Percentiles rank a stretch among this genome's conserved stretches.
Conservation (phyloP, 2,797 vertebrate genomes). For the Cynodonichthys magdalenae region DNA sequence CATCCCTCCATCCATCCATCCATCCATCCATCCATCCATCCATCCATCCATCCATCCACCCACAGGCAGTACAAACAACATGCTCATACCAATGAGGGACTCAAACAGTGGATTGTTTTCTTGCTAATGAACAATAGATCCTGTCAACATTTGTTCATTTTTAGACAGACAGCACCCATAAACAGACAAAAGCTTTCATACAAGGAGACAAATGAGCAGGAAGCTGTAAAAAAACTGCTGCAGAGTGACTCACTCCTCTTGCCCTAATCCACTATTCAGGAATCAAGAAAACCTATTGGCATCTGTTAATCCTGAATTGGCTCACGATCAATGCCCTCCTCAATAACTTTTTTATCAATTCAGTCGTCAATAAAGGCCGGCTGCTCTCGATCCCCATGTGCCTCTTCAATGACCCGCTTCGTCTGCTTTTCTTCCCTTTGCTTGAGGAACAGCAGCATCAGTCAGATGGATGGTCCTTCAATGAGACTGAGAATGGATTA, state of each 20-base stretch:
- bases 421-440: neutral
- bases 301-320: slow-evolving; percentile 68
- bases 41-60: slow-evolving; percentile 19
- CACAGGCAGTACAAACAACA: slow-evolving; percentile 34
- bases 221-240: slow-evolving; percentile 17
- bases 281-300: slow-evolving; percentile 73
- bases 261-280: slow-evolving; percentile 65
- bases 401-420: slow-evolving; percentile 25
- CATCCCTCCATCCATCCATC: slow-evolving; percentile 11
- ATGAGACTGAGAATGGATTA: neutral
- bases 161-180: slow-evolving; percentile 4
- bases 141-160: slow-evolving; percentile 52
- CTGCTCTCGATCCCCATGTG: slow-evolving; percentile 19
- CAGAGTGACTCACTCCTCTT: slow-evolving; percentile 33
- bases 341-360: slow-evolving; percentile 69
- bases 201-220: slow-evolving; percentile 19
- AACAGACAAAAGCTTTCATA: slow-evolving; percentile 29
- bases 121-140: slow-evolving; percentile 40
- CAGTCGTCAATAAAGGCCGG: slow-evolving; percentile 66
- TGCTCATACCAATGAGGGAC: slow-evolving; percentile 28
- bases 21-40: slow-evolving; percentile 8
- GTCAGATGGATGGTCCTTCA: neutral
- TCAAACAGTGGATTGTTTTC: slow-evolving; percentile 32
- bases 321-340: slow-evolving; percentile 59
- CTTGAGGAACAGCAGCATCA: neutral